phyloP scores from a whole-genome alignment of 2,888 invertebrate species.

The Drosophila cognata region DNA sequence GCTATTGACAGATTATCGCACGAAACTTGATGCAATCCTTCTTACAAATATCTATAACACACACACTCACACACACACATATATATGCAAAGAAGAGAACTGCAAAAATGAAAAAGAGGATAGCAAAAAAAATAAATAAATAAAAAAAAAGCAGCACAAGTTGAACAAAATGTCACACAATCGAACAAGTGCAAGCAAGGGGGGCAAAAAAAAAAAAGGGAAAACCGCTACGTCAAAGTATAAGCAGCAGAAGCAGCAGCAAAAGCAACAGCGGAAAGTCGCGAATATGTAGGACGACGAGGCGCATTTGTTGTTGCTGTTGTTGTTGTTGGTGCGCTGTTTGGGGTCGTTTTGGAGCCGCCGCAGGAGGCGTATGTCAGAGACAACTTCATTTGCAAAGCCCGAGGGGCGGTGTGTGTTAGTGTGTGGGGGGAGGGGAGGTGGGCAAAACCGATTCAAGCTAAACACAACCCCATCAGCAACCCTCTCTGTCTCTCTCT shows the following conservation, averaged over 20 bases:
- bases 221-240: constrained; percentile 14
- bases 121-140: not conserved
- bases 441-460: constrained; percentile 3
- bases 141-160: constrained; percentile 11
- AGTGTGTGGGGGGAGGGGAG: not conserved
- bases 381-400: constrained; percentile 71
- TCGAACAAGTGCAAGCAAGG: constrained; percentile 66
- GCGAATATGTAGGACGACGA: constrained; percentile 59
- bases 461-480: constrained; percentile 11
- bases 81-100: not conserved
- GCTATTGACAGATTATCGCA: constrained; percentile 17
- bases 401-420: not conserved
- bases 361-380: constrained; percentile 61
- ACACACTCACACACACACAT: not conserved
- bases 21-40: not conserved
- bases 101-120: not conserved
- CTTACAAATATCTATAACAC: constrained; percentile 3
- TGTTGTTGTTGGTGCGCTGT: constrained; percentile 17
- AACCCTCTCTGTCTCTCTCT: not conserved
- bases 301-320: constrained; percentile 6
- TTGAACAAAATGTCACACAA: constrained; percentile 40
- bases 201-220: constrained; percentile 12
- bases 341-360: constrained; percentile 54
- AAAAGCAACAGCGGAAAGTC: constrained; percentile 26
- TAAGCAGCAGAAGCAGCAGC: not conserved